Evolutionary conservation across 2,113 vertebrate genomes (phyloP), one percentile per base, ranked within the genome.

Genomic region (Aspidoscelis tigris): DNA sequence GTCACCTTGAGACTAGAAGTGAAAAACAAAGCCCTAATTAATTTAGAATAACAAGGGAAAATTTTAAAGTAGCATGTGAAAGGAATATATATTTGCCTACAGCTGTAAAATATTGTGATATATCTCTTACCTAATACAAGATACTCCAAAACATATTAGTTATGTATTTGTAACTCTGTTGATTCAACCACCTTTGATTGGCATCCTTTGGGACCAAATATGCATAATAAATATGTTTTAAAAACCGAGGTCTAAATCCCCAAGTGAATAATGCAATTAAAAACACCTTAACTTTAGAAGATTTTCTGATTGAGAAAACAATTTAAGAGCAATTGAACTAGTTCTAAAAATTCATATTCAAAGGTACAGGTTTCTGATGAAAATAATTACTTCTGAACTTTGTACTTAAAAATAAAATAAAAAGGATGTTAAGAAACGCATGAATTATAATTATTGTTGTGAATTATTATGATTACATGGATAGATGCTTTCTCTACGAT

Each of bases 251-350:
- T 26, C 50, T 76, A 76, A 76, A 76, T 55, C 75, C 50, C 75
- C 75, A 58, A 76, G 50, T 58, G 50, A 58, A 76, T n/a, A 76
- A 76, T 7, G 50, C 75, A 76, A 76, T 76, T 76, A 33, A 76
- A 24, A 50, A 55, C 10, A 18, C 3, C n/a, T 76, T 76, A 58
- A 76, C 47, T 76, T 76, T 33, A 55, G 47, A 26, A 11, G 12
- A 53, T 55, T 76, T 76, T 76, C 73, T 76, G 69, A 70, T 55
- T 58, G 14, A 21, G n/a, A 76, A 41, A 50, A 55, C 26, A 76
- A 76, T 76, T 61, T 55, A 76, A n/a, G 16, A 76, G 75, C 50
- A 76, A 76, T 26, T 76, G 75, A 76, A 76, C 50, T 53, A n/a
- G n/a, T 33, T 47, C 50, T 33, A 16, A 76, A 55, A 55, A 55